These are phyloP conservation scores for Palythoa caribaeorum DNA, from an alignment of 92 coral and sea anemone genomes.

Conservation along the genomic window DNA sequence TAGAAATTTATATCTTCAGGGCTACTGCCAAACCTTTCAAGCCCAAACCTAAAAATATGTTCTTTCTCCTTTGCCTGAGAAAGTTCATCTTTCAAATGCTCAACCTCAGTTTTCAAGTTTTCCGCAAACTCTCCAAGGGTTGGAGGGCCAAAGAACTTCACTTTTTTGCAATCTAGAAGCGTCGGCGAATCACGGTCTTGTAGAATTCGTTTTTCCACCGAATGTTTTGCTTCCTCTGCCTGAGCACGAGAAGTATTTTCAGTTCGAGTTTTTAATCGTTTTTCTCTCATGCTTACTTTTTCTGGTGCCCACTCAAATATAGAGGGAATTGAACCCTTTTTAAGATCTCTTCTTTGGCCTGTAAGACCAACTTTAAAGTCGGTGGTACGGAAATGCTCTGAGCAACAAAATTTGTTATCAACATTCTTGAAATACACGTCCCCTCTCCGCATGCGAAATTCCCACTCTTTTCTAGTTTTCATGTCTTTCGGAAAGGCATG, in stretches of 20 bases:
- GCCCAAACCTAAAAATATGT: constrained; percentile 54
- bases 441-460: constrained; percentile 62
- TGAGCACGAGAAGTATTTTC: constrained; percentile 20
- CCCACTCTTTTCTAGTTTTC: constrained; percentile 41
- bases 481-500: constrained; percentile 59
- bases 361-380: constrained; percentile 59
- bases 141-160: constrained; percentile 41
- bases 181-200: not conserved
- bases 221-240: constrained; percentile 11
- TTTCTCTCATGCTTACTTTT: constrained; percentile 39
- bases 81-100: constrained; percentile 55
- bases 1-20: constrained; percentile 71
- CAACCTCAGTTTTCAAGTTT: constrained; percentile 38
- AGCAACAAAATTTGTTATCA: constrained; percentile 66
- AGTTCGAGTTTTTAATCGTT: constrained; percentile 52
- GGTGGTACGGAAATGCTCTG: constrained; percentile 64
- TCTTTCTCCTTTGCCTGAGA: constrained; percentile 49
- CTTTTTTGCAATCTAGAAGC: constrained; percentile 24
- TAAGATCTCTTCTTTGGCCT: constrained; percentile 49
- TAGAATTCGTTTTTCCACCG: constrained; percentile 19
- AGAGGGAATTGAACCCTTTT: constrained; percentile 59
- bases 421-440: constrained; percentile 51
- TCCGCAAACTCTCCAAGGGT: constrained; percentile 56
- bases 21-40: constrained; percentile 63
- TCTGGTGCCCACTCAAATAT: constrained; percentile 65